Percentiles rank a stretch among this genome's conserved stretches.
Conservation (phyloP, 2,113 vertebrate species). For the Parotia lawesii region DNA sequence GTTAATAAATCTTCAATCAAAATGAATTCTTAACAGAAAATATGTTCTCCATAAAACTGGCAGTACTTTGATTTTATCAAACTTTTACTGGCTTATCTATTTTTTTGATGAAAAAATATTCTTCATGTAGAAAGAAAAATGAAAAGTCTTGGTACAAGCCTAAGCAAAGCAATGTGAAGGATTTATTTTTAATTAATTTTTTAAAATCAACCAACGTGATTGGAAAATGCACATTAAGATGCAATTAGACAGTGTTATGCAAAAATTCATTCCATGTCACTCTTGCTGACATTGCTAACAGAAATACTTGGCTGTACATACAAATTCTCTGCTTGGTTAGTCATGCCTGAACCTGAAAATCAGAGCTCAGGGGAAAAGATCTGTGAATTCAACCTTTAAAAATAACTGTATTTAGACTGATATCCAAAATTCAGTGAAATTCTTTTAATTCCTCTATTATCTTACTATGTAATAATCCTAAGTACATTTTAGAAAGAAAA, state of each 20-base stretch:
- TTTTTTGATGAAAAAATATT: neutral
- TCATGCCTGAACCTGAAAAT: neutral
- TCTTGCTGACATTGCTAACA: neutral
- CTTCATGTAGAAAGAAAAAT: neutral
- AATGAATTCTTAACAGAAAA: neutral
- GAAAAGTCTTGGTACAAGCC: neutral
- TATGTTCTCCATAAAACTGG: neutral
- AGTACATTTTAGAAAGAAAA: neutral
- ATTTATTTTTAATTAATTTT: neutral
- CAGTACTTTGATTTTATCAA: neutral
- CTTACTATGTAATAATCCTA: neutral
- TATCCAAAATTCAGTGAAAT: neutral
- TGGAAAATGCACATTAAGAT: neutral
- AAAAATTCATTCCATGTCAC: neutral
- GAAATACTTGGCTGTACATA: neutral
- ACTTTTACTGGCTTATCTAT: neutral
- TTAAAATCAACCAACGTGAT: rapidly evolving
- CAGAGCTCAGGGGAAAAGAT: neutral
- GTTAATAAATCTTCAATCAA: neutral
- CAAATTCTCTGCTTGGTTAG: neutral
- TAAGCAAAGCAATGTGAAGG: neutral
- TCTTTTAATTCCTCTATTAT: neutral
- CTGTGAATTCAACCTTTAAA: neutral
- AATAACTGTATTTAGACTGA: neutral
- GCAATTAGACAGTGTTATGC: neutral